phyloP scores from a whole-genome alignment of 1,140 invertebrate species.

The Zeugodacus cucurbitae region DNA sequence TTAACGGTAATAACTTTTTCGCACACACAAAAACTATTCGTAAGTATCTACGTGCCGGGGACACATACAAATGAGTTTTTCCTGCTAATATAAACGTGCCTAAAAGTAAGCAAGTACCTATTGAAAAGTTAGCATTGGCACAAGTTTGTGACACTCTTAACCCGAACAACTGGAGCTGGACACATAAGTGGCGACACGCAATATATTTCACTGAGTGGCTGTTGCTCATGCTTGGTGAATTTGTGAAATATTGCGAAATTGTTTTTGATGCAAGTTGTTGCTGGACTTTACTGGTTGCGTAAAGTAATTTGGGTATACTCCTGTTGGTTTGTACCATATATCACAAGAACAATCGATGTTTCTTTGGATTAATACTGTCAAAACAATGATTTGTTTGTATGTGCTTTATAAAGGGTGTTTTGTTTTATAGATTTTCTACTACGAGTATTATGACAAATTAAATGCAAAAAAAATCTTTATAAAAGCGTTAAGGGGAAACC shows the following conservation, averaged over 20 bases:
- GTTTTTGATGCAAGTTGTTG: not conserved
- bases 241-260: not conserved
- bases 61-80: constrained; percentile 10
- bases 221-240: not conserved
- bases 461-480: too few relatives aligned
- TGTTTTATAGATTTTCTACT: too few relatives aligned
- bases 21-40: not conserved
- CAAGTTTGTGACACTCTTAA: not conserved
- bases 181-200: constrained; percentile 9
- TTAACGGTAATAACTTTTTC: not conserved
- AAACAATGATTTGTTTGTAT: too few relatives aligned
- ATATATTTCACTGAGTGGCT: not conserved
- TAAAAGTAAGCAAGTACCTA: not conserved
- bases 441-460: too few relatives aligned
- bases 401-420: too few relatives aligned
- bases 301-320: too few relatives aligned
- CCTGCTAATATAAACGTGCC: constrained; percentile 21
- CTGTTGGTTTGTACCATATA: too few relatives aligned
- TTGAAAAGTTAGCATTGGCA: not conserved
- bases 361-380: too few relatives aligned
- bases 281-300: not conserved
- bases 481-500: too few relatives aligned
- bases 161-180: not conserved
- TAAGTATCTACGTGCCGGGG: constrained; percentile 2
- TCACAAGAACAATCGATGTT: too few relatives aligned